Base-by-base conservation (phyloP, 2,888 invertebrate genomes). In the Taphrorychus bicolor region DNA sequence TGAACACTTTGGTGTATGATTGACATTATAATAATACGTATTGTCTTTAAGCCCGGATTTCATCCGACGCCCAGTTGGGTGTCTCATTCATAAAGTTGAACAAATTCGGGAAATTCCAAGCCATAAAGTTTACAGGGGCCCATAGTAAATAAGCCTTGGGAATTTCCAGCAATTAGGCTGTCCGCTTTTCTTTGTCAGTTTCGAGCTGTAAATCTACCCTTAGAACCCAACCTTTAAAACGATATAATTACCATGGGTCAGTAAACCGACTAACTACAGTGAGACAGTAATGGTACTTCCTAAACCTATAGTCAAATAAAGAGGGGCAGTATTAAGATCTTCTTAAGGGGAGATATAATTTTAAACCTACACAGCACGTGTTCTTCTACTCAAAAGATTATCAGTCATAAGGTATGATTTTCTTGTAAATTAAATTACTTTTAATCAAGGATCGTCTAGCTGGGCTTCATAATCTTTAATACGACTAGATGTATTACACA, bases 401-500 rank as follows among this genome's bases (percentile, higher is more conserved):
- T 59, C 42, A 54, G 54, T 16, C 18, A n/a, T 21, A 45, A n/a
- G n/a, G n/a, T n/a, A n/a, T n/a, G n/a, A n/a, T n/a, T n/a, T n/a
- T n/a, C n/a, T n/a, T n/a, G n/a, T n/a, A n/a, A n/a, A n/a, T n/a
- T n/a, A n/a, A n/a, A n/a, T n/a, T n/a, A n/a, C n/a, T n/a, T n/a
- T n/a, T n/a, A n/a, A n/a, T n/a, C n/a, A n/a, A n/a, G n/a, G n/a
- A n/a, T n/a, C n/a, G n/a, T n/a, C n/a, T n/a, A n/a, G n/a, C n/a
- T n/a, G n/a, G n/a, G n/a, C n/a, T n/a, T n/a, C n/a, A 51, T 22
- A 51, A 51, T 51, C 40, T 57, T 59, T 56, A 40, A 64, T 42
- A 51, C 24, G 40, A 58, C 51, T 21, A 53, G 53, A 66, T 59
- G 40, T 24, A 59, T 68, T 62, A 59, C 67, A 48, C 59, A 59